Conservation (phyloP, 2,113 vertebrate genomes). For the Meriones unguiculatus region DNA sequence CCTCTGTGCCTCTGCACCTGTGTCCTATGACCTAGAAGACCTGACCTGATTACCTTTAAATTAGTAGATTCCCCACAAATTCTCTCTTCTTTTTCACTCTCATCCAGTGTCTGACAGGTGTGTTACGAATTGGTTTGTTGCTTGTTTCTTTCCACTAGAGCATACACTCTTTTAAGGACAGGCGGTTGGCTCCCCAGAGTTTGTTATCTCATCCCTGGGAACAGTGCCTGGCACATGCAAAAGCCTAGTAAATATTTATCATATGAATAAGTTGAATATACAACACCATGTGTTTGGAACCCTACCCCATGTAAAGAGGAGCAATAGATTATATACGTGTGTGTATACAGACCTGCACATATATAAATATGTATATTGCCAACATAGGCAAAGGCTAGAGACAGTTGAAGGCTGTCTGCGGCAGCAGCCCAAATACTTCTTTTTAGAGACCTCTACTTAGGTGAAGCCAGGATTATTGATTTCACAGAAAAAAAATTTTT, state of each 20-base stretch:
- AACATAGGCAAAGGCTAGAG: not conserved
- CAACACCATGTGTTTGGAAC: not conserved
- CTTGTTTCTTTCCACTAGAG: not conserved
- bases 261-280: not conserved
- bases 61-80: not conserved
- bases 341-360: not conserved
- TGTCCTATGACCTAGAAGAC: not conserved
- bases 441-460: not conserved
- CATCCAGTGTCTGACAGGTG: not conserved
- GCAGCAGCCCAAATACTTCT: not conserved
- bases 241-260: conserved; percentile 27
- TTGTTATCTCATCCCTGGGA: not conserved
- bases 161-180: not conserved
- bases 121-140: not conserved
- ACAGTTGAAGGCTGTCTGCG: not conserved
- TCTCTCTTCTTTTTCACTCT: not conserved
- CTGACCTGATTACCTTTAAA: not conserved
- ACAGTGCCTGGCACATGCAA: not conserved
- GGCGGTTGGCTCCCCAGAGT: not conserved
- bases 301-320: not conserved
- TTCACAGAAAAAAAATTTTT: not conserved
- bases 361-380: not conserved
- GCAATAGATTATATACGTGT: not conserved
- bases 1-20: not conserved
- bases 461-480: not conserved